A percentile compares a stretch with the other conserved stretches of the same genome.
Conservation (phyloP, 2,113 vertebrate species). For the Acanthisitta chloris region DNA sequence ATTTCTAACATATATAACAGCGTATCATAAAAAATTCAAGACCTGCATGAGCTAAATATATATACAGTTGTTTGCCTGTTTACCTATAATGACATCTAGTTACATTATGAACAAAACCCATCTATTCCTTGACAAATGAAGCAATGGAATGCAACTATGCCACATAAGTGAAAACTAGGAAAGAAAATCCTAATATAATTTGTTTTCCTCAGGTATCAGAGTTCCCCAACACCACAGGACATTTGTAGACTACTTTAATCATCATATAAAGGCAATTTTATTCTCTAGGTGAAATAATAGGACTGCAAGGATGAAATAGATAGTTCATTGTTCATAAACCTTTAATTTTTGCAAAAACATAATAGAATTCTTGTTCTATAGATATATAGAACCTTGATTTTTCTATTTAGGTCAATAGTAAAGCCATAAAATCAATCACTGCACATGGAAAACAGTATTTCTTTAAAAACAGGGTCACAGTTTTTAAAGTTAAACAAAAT, state of each 20-base stretch:
- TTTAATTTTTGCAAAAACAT: background rate
- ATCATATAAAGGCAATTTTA: slow-evolving; percentile 20
- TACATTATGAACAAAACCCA: background rate
- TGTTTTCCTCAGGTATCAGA: background rate
- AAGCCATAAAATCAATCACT: background rate
- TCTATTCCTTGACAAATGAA: background rate
- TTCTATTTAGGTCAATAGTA: background rate
- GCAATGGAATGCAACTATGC: background rate
- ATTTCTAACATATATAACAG: background rate
- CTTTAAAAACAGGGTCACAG: background rate
- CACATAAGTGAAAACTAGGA: background rate
- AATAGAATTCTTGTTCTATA: background rate
- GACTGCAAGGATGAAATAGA: background rate
- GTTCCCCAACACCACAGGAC: background rate
- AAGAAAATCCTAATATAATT: background rate
- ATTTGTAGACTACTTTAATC: background rate
- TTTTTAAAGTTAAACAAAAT: background rate
- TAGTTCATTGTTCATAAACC: background rate
- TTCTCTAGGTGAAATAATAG: background rate
- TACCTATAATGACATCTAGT: background rate
- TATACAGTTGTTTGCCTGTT: background rate
- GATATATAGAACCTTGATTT: background rate
- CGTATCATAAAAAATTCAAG: background rate
- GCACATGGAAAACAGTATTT: background rate
- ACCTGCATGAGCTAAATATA: background rate